Evolutionary conservation across 2,888 invertebrate genomes (phyloP), one percentile per base, ranked within the genome.

Genomic region (Resseliella maxima): DNA sequence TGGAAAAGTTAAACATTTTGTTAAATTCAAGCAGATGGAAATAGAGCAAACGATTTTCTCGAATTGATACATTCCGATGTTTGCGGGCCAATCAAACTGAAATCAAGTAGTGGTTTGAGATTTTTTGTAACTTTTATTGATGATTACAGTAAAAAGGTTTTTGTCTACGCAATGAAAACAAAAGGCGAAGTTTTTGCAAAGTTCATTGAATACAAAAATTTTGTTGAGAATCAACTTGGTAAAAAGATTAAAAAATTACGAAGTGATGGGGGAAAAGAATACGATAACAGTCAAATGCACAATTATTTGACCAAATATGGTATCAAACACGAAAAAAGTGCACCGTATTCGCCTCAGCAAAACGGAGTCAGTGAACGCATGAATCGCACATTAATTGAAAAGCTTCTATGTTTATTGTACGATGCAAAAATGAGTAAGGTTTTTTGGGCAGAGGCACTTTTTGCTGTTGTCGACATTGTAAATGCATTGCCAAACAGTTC

Each of bases 371-470:
- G 18, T 24, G 85, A 85, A n/a, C 85, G 85, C 2, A n/a, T 41
- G n/a, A 85, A 41, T 38, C 38, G 35, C 1, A 35, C 12, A 85
- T 81, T 85, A 18, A 15, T 81, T 8, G 85, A 87, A 35, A 86
- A 72, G 83, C 36, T 72, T 0, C 36, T 85, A 21, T 87, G 86
- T 46, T 2, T 86, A 15, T n/a, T 87, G 6, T 81, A 81, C 35
- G 45, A 87, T n/a, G 59, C 85, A 86, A 88, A 88, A 0, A 24
- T 89, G 1, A 36, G 86, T 8, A 87, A 88, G 38, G 86, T 85
- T 0, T 87, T 89, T 6, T 90, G 90, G 90, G 89, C 89, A 35
- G 90, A 90, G 87, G 89, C 90, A 0, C 88, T 89, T 0, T 88
- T 88, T 10, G 89, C 88, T 87, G 89, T 89, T 6, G 88, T 88